A percentile compares a stretch with the other conserved stretches of the same genome.
Conservation (phyloP, 1,140 invertebrate genomes). For the Condylostylus longicornis region DNA sequence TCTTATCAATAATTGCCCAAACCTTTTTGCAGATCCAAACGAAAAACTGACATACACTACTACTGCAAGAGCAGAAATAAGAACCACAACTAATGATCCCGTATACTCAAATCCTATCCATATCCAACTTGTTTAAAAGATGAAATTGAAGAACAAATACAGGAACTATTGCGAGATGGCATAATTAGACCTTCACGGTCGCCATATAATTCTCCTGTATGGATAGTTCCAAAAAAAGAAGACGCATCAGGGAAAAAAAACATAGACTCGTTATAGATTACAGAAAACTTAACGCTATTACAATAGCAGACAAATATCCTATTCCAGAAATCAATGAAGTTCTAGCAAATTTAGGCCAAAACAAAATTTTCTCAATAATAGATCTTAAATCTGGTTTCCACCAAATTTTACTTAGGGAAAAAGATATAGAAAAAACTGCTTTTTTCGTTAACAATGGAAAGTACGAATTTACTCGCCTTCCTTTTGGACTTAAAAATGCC, state of each 20-base stretch:
- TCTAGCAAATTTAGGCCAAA: slow-evolving; percentile 26
- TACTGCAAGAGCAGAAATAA: neutral
- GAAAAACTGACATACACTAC: slow-evolving; percentile 2
- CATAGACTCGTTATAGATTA: slow-evolving; percentile 16
- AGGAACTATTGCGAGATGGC: slow-evolving; percentile 11
- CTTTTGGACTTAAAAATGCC: neutral
- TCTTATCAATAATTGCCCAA: neutral
- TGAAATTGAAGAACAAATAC: slow-evolving; percentile 13
- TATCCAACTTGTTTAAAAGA: slow-evolving; percentile 11
- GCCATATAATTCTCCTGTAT: slow-evolving; percentile 3
- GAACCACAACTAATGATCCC: neutral
- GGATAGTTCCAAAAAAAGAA: slow-evolving; percentile 1
- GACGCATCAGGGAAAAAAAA: slow-evolving; percentile 3
- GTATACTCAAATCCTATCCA: slow-evolving; percentile 10
- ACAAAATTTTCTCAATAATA: slow-evolving; percentile 28
- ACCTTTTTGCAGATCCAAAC: neutral
- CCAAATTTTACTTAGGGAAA: neutral
- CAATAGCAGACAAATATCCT: slow-evolving; percentile 31
- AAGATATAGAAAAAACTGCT: neutral
- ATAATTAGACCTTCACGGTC: slow-evolving; percentile 15
- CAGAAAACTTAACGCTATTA: slow-evolving; percentile 15
- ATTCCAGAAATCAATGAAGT: slow-evolving; percentile 33
- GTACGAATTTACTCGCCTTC: slow-evolving; percentile 1
- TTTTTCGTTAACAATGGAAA: neutral
- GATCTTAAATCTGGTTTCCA: slow-evolving; percentile 19